phyloP scores from a whole-genome alignment of 2,888 invertebrate species.

The Callimorpha dominula region DNA sequence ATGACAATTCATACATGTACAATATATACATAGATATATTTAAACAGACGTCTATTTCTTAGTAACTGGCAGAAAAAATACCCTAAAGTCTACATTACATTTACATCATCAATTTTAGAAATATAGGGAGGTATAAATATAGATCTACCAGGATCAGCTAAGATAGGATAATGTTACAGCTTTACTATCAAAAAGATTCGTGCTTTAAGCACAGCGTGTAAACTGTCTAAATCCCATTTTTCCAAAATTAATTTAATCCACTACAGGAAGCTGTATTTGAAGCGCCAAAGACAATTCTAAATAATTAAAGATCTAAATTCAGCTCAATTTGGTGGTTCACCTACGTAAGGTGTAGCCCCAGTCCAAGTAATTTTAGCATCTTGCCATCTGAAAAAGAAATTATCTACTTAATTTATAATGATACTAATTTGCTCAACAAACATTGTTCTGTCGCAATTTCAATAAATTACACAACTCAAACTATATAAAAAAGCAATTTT shows the following conservation, averaged over 20 bases:
- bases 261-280: not conserved
- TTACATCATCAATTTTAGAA: too few species aligned
- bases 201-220: not conserved
- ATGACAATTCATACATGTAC: too few species aligned
- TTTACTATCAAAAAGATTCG: not conserved
- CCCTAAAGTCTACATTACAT: too few species aligned
- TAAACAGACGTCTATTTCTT: too few species aligned
- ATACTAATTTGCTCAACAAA: too few species aligned
- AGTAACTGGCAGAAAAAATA: too few species aligned
- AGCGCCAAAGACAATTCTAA: conserved; percentile 26
- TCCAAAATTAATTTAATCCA: not conserved
- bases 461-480: too few species aligned
- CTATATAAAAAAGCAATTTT: too few species aligned
- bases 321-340: conserved; percentile 67
- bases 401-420: not conserved
- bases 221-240: not conserved
- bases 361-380: conserved; percentile 91
- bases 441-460: too few species aligned
- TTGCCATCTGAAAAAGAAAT: conserved; percentile 87
- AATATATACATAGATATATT: too few species aligned
- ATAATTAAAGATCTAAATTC: not conserved
- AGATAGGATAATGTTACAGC: not conserved
- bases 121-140: too few species aligned
- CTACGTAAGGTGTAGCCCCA: conserved; percentile 80
- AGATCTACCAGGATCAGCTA: too few species aligned